Evolutionary conservation across 2,888 invertebrate species (phyloP), one percentile per base, ranked within the genome.

Genomic region (Cantharis nigra): DNA sequence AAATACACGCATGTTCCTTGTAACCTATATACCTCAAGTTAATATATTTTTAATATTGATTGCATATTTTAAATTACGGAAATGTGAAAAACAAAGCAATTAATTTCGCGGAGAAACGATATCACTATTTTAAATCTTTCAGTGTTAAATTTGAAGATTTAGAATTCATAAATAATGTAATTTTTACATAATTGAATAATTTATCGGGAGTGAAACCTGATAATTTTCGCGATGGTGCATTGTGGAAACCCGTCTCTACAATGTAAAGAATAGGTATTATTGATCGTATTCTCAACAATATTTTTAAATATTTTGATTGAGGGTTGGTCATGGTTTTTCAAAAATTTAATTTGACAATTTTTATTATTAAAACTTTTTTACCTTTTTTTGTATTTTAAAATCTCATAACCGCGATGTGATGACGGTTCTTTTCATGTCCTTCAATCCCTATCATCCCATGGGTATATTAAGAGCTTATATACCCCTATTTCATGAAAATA

Each of bases 1-100:
- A 83, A 84, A 82, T 73, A 82, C 81, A 83, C 83, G 81, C 49
- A 49, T 49, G 49, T 49, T 49, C 49, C 49, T 49, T 49, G n/a
- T 49, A 49, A 49, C 49, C 49, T 49, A 49, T 49, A 49, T 49
- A 49, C 49, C 7, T 49, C n/a, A 49, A 49, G 49, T 49, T 49
- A 49, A 49, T 49, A 49, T 49, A 49, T n/a, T 49, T 49, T n/a
- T 49, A 49, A 49, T 49, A n/a, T n/a, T 49, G 7, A n/a, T 49
- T n/a, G 49, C 7, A n/a, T 49, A 49, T 49, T 49, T 49, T 49
- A n/a, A 49, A 49, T n/a, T 49, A n/a, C n/a, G 49, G 2, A n/a
- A n/a, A 49, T n/a, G 4, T n/a, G n/a, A 7, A n/a, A 49, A 49
- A 49, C 49, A 2, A 49, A 49, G 49, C 5, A n/a, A n/a, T 49